Evolutionary conservation across 2,888 invertebrate species (phyloP).

Genomic region (Drosophila nr. perissopoda): DNA sequence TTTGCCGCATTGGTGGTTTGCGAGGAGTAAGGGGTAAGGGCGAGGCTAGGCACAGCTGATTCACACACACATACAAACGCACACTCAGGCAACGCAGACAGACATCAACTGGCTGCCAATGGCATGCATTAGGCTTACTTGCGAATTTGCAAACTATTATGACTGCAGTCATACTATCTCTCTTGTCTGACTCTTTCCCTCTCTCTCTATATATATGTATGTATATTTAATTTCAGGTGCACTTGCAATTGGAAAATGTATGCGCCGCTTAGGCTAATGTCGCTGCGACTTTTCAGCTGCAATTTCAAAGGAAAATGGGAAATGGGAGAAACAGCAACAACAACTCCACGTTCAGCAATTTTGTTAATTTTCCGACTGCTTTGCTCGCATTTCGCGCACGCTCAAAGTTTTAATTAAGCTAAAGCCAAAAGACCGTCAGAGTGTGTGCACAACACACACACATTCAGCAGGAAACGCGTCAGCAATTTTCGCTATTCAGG

Average conservation of each 20-base stretch:
- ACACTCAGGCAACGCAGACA: constrained; percentile 1
- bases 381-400: constrained; percentile 65
- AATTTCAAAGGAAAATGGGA: constrained; percentile 33
- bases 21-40: neutral
- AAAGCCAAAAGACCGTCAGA: constrained; percentile 42
- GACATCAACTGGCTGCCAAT: constrained; percentile 20
- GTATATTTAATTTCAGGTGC: constrained; percentile 17
- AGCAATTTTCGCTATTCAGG: constrained; percentile 49
- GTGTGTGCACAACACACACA: constrained; percentile 27
- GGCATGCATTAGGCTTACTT: constrained; percentile 55
- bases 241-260: constrained; percentile 25
- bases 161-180: constrained; percentile 4
- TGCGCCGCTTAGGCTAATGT: constrained; percentile 38
- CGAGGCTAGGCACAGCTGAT: neutral
- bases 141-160: constrained; percentile 48
- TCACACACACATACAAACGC: constrained; percentile 1
- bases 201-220: neutral
- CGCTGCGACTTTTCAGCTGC: constrained; percentile 38
- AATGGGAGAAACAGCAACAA: neutral
- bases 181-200: neutral
- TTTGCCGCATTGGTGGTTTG: constrained; percentile 8
- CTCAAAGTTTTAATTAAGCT: constrained; percentile 75
- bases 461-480: constrained; percentile 19
- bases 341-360: constrained; percentile 49
- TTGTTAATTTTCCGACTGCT: constrained; percentile 75